A percentile compares a stretch with the other conserved stretches of the same genome.
Conservation (phyloP, 2,113 vertebrate genomes). For the Protobothrops flavoviridis region DNA sequence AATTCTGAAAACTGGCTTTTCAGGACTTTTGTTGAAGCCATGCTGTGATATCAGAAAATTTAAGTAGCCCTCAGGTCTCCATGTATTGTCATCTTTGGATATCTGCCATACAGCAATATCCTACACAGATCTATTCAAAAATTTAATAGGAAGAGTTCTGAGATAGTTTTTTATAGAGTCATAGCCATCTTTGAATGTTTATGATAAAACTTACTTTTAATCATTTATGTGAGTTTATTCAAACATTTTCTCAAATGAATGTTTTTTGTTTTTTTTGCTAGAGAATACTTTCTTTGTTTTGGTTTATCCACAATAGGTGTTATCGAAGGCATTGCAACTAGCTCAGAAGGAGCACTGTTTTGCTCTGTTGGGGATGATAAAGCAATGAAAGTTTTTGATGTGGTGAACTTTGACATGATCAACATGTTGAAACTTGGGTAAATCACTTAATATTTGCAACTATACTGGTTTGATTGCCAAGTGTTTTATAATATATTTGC, state of each 20-base stretch:
- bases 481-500: not conserved
- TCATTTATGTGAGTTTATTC: not conserved
- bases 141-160: not conserved
- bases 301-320: conserved; percentile 75
- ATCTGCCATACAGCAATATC: not conserved
- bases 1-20: not conserved
- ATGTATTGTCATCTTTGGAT: not conserved
- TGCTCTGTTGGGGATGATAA: conserved; percentile 96
- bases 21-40: not conserved
- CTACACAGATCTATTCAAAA: not conserved
- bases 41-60: not conserved
- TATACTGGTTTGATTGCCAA: not conserved
- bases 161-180: not conserved
- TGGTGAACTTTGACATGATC: conserved; percentile 99
- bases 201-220: not conserved
- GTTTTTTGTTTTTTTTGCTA: not conserved
- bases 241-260: not conserved
- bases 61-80: not conserved
- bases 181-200: not conserved
- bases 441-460: conserved; percentile 54
- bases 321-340: conserved; percentile 89
- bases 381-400: conserved; percentile 98
- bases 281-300: not conserved
- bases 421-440: conserved; percentile 98
- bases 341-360: conserved; percentile 89